Evolutionary conservation across 2,888 invertebrate genomes (phyloP).

Genomic region (Stenodema calcarata): DNA sequence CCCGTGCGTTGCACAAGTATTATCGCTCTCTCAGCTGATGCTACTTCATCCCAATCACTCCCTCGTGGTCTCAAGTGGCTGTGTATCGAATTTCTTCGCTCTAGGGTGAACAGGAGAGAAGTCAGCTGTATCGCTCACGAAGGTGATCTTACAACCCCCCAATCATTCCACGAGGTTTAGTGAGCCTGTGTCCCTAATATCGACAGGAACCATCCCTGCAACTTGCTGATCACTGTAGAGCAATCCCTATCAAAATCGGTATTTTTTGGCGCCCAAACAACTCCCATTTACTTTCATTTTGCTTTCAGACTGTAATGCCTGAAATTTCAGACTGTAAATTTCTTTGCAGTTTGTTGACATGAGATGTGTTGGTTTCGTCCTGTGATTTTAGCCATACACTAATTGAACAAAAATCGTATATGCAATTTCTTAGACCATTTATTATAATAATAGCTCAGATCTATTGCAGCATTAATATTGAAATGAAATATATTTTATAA

Average conservation of each 20-base stretch:
- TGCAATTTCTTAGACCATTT: not conserved
- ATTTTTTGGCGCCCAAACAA: not conserved
- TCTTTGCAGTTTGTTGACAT: not conserved
- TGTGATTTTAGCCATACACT: not conserved
- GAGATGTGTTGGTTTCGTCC: not conserved
- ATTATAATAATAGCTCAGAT: not conserved
- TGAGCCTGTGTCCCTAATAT: not conserved
- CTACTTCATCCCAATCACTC: not conserved
- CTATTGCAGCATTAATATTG: not conserved
- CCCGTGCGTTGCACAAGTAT: not conserved
- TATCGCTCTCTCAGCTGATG: not conserved
- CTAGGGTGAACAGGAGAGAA: too few species aligned
- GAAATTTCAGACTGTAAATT: not conserved
- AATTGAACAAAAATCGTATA: not conserved
- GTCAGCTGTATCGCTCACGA: too few species aligned
- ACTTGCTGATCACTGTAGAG: too few species aligned
- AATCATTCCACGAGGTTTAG: not conserved
- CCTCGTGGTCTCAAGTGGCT: too few species aligned
- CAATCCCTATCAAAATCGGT: not conserved
- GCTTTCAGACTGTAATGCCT: not conserved
- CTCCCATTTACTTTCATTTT: not conserved
- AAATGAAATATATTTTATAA: not conserved
- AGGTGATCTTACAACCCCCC: not conserved
- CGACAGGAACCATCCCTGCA: too few species aligned
- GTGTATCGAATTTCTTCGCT: too few species aligned